Evolutionary conservation across 2,888 invertebrate genomes (phyloP), one percentile per base, ranked within the genome.

Genomic region (Caradrina clavipalpis): DNA sequence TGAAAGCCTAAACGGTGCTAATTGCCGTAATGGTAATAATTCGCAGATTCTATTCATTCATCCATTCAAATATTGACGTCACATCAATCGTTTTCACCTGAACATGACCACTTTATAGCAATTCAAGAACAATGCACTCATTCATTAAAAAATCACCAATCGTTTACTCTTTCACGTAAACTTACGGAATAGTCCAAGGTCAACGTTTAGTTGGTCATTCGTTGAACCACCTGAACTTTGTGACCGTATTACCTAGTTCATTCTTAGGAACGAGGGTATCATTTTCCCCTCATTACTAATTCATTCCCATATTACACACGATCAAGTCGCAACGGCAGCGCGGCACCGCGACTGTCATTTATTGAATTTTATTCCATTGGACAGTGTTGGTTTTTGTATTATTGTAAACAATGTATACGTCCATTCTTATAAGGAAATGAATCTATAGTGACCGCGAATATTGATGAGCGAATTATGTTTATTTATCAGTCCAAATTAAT

Each of bases 181-280:
- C 15, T 58, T 22, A 22, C 22, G 13, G 19, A 59, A 47, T 6
- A 42, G 21, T 49, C 17, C 39, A 69, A 31, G 39, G 62, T 13
- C 31, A 56, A 15, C 7, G 6, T 35, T 71, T 78, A 71, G 74
- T 71, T 50, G 76, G 76, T 82, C 85, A 82, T 78, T 87, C 79
- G 77, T 82, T 81, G 49, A 55, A 47, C 15, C 22, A 35, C n/a
- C 10, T 49, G 13, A n/a, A 17, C 45, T 35, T 31, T 21, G 10
- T 55, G 47, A 22, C 17, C 13, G 19, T 22, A 42, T 45, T 45
- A 6, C 45, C 54, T 74, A 22, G 17, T 60, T 59, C 55, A 69
- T 69, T 57, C 49, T 51, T 62, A n/a, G 42, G 47, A 50, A 47
- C 31, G 15, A 10, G 17, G 17, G 13, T 65, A 65, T 54, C 50